phyloP scores from a whole-genome alignment of 1,140 invertebrate genomes.

The Heliconius congener region DNA sequence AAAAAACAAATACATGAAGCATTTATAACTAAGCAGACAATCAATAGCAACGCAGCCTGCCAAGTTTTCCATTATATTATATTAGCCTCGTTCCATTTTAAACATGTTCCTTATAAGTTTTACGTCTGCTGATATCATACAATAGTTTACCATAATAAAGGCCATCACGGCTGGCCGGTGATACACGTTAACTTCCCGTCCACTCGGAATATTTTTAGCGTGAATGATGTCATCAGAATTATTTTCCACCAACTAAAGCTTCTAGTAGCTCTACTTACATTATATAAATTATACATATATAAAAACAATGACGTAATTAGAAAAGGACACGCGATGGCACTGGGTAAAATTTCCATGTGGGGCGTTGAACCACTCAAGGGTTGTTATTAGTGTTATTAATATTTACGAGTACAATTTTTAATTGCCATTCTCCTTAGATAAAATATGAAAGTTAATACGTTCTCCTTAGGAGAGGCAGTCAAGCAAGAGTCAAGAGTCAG shows the following conservation, averaged over 20 bases:
- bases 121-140: neutral
- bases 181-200: slow-evolving; percentile 39
- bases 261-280: neutral
- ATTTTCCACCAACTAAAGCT: slow-evolving; percentile 13
- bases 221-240: slow-evolving; percentile 44
- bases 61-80: neutral
- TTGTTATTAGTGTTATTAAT: too few relatives aligned
- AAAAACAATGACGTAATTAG: neutral
- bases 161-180: slow-evolving; percentile 12
- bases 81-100: slow-evolving; percentile 5
- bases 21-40: neutral
- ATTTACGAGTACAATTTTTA: neutral
- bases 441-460: too few relatives aligned
- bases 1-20: neutral
- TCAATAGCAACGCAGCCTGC: neutral
- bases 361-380: too few relatives aligned
- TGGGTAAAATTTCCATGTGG: neutral
- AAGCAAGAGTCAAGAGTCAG: too few relatives aligned
- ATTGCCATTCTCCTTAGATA: too few relatives aligned
- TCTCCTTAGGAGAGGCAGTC: too few relatives aligned
- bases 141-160: slow-evolving; percentile 21
- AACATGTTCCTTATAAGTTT: slow-evolving; percentile 27
- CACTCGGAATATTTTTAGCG: slow-evolving; percentile 41
- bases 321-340: neutral
- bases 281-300: neutral